A percentile compares a stretch with the other conserved stretches of the same genome.
Conservation (phyloP, 2,888 invertebrate species). For the Antheraea yamamai region DNA sequence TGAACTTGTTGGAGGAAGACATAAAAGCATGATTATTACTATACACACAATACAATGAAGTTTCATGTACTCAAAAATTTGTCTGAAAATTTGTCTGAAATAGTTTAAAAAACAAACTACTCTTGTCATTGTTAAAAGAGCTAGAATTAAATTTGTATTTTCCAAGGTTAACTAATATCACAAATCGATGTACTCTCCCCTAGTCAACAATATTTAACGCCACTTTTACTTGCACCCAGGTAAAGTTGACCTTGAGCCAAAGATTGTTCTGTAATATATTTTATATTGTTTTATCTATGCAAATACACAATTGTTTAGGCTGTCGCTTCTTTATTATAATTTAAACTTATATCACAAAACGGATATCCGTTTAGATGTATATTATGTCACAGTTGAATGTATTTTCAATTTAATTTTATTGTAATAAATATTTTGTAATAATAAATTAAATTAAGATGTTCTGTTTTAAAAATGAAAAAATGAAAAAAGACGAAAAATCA, state of each 20-base stretch:
- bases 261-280: neutral
- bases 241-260: slow-evolving; percentile 2
- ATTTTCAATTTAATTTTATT: neutral
- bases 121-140: neutral
- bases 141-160: neutral
- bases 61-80: neutral
- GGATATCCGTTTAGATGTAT: neutral
- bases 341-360: neutral
- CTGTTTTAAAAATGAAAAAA: neutral
- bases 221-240: neutral
- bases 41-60: neutral
- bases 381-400: neutral
- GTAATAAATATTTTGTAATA: neutral
- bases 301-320: neutral
- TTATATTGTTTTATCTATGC: neutral
- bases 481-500: neutral
- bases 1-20: neutral
- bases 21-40: neutral
- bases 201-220: neutral
- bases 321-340: neutral
- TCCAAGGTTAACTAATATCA: neutral
- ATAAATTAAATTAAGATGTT: neutral
- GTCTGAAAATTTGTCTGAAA: neutral
- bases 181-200: neutral
- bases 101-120: neutral